These are phyloP conservation scores for Clusia tigrina DNA, from an alignment of 2,888 invertebrate species.

Conservation along the genomic window DNA sequence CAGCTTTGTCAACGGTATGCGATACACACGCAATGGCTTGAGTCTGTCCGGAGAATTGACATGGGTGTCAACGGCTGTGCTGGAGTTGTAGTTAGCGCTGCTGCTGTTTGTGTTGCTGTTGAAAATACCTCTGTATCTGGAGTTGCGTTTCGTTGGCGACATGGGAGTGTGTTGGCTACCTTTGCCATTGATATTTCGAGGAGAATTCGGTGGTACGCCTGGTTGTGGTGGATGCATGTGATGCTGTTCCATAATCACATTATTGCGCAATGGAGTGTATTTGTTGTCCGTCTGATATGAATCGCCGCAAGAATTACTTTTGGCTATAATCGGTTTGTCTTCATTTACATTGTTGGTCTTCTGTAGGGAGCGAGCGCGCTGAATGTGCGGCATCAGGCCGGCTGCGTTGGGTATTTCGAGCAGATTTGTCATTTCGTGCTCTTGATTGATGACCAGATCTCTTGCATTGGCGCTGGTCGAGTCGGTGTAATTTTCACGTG, in stretches of 20 bases:
- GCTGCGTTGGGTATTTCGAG: constrained; percentile 45
- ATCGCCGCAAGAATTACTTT: constrained; percentile 56
- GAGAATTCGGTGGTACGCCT: constrained; percentile 51
- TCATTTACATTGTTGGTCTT: constrained; percentile 48
- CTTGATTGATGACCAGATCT: constrained; percentile 46
- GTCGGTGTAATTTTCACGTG: constrained; percentile 31
- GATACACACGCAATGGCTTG: constrained; percentile 54
- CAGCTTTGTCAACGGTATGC: constrained; percentile 54
- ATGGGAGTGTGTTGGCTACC: constrained; percentile 42
- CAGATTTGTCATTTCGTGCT: constrained; percentile 47
- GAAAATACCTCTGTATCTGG: constrained; percentile 49
- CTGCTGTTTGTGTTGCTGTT: constrained; percentile 28
- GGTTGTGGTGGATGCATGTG: constrained; percentile 27
- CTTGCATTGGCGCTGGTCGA: constrained; percentile 22
- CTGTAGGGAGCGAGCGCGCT: constrained; percentile 53
- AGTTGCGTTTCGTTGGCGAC: constrained; percentile 50
- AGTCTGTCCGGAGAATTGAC: constrained; percentile 48
- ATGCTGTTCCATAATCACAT: constrained; percentile 11
- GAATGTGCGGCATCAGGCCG: constrained; percentile 43
- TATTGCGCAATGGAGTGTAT: constrained; percentile 28
- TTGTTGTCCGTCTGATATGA: constrained; percentile 41
- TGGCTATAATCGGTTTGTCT: constrained; percentile 51
- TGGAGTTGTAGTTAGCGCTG: constrained; percentile 9
- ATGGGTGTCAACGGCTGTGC: constrained; percentile 27
- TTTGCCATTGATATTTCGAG: constrained; percentile 38